Conservation (phyloP, 1,140 invertebrate genomes). For the Dermatophagoides farinae region DNA sequence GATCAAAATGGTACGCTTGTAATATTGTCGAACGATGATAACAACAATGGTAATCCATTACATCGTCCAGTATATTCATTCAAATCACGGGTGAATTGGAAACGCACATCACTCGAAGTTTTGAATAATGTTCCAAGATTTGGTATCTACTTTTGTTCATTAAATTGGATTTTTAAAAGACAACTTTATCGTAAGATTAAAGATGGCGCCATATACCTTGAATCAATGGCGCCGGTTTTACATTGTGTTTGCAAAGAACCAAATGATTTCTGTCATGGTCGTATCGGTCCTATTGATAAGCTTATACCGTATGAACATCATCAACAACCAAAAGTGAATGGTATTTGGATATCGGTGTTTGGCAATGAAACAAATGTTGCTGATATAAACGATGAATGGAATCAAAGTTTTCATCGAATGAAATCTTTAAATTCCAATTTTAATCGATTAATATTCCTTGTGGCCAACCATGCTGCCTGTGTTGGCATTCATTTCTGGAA, state of each 20-base stretch:
- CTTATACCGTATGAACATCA: not conserved
- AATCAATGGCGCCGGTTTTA: not conserved
- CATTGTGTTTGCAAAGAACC: slow-evolving; percentile 7
- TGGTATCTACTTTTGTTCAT: not conserved
- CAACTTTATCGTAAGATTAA: not conserved
- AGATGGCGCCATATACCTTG: not conserved
- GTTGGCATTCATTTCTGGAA: not conserved
- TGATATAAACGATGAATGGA: too few relatives aligned
- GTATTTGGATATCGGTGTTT: not conserved
- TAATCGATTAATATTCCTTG: not conserved
- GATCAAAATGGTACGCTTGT: too few relatives aligned
- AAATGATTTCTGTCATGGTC: not conserved
- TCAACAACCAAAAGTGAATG: not conserved
- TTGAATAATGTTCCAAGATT: not conserved
- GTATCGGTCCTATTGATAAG: not conserved
- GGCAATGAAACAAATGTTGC: not conserved
- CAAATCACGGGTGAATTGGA: not conserved
- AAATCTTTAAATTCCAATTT: not conserved
- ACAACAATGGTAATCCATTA: not conserved
- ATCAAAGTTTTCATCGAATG: not conserved
- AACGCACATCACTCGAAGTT: not conserved
- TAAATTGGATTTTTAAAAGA: not conserved
- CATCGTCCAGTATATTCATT: not conserved
- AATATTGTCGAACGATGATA: too few relatives aligned
- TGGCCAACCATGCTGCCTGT: not conserved